Base-by-base conservation (phyloP, 2,888 invertebrate species). In the Drosophila eohydei region DNA sequence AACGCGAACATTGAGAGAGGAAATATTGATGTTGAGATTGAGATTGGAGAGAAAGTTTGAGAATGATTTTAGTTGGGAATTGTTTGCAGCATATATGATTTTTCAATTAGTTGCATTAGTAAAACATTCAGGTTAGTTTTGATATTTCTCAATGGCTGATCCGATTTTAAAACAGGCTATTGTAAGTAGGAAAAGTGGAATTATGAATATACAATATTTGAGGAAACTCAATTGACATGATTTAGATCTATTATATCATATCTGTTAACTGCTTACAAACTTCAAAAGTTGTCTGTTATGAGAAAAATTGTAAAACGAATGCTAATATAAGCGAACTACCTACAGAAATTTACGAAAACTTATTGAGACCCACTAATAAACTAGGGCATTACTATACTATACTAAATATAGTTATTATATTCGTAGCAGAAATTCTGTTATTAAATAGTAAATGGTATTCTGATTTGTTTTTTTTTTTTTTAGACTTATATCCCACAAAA, bases 11-110 rank as follows among this genome's bases (percentile, higher is more conserved):
- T 74, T 70, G 46, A 59, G 38, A 65, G 56, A 72, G 60, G 73
- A 55, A 71, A 62, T 40, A 64, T 66, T 75, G 55, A 61, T 78
- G 60, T 73, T 68, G 64, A 64, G 68, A 36, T 73, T 78, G 64
- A 64, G 68, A 36, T 73, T 78, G 64, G 51, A 64, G 46, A 58
- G 46, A 64, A 63, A 61, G 51, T 64, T 68, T 52, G 36, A 43
- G 41, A 57, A 64, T 60, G 30, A 44, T 54, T 57, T 58, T 61
- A 54, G 52, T 58, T 44, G 8, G 63, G 38, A 50, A 28, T 60
- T 48, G 26, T 40, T 62, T 65, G 61, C 44, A 9, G 44, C 6
- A 51, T 43, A 62, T n/a, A 51, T n/a, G n/a, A 48, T 75, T 43
- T 36, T 48, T 55, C 26, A 28, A 21, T 62, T 71, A 59, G 34